Conservation (phyloP, 2,113 vertebrate species). For the Eurystomus gularis region DNA sequence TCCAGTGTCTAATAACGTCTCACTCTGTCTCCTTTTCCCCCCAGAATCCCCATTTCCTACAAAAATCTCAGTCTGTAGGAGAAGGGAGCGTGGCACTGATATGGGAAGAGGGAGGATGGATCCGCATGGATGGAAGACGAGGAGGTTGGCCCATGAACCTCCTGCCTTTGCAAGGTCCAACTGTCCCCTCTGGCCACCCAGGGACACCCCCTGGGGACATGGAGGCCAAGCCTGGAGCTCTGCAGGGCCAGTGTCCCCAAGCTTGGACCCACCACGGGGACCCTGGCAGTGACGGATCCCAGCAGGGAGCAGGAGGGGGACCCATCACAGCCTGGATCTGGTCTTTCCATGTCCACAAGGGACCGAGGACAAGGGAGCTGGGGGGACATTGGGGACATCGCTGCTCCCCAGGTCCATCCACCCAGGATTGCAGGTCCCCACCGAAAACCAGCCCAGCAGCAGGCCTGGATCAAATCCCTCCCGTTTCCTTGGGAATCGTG, state of each 20-base stretch:
- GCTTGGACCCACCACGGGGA: background rate
- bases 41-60: background rate
- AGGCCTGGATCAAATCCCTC: background rate
- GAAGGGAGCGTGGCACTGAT: background rate
- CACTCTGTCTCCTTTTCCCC: too few relatives aligned
- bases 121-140: accelerated
- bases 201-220: background rate
- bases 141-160: background rate
- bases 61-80: background rate
- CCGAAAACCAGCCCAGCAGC: background rate
- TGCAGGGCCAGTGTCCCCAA: background rate
- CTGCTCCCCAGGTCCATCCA: background rate
- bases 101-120: accelerated
- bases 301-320: background rate
- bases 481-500: accelerated
- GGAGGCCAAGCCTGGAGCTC: background rate
- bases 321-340: background rate
- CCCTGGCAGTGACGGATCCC: background rate
- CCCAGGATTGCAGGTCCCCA: background rate
- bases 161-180: background rate
- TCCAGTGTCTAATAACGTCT: background rate
- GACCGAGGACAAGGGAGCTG: background rate
- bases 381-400: background rate
- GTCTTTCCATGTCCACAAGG: background rate
- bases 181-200: too few relatives aligned